A percentile compares a stretch with the other conserved stretches of the same genome.
These are phyloP conservation scores for Eudemis profundana DNA, from an alignment of 2,888 invertebrate genomes.

Conservation along the genomic window DNA sequence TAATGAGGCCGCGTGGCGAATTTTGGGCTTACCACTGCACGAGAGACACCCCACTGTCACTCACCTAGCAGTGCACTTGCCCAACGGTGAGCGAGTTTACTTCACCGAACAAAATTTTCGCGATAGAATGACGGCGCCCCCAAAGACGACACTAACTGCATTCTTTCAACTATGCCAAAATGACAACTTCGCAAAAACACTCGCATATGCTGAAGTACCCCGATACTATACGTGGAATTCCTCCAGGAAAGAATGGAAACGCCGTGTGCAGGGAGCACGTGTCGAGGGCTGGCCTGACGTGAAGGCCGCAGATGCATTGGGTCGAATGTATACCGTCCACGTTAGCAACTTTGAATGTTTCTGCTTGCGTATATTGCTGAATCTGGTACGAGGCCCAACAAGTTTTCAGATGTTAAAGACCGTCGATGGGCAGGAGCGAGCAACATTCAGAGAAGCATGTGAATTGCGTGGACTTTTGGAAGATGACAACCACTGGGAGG, in stretches of 20 bases:
- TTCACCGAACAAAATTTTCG: slow-evolving; percentile 46
- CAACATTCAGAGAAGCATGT: slow-evolving; percentile 49
- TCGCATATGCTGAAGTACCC: neutral
- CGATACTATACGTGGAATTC: neutral
- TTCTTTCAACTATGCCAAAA: neutral
- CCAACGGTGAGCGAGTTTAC: slow-evolving; percentile 49
- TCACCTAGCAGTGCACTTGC: slow-evolving; percentile 40
- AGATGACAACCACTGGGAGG: slow-evolving; percentile 58
- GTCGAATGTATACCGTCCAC: slow-evolving; percentile 2
- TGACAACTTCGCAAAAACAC: neutral
- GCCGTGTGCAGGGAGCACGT: neutral
- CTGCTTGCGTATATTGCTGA: neutral
- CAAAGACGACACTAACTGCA: neutral
- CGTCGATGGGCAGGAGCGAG: too few relatives aligned
- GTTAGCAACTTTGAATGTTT: neutral
- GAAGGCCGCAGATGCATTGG: neutral
- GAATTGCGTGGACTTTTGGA: slow-evolving; percentile 55
- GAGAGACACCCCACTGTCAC: slow-evolving; percentile 48
- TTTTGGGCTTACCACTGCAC: slow-evolving; percentile 47
- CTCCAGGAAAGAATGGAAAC: neutral
- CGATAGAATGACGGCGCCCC: neutral
- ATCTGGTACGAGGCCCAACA: neutral
- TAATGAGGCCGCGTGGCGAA: slow-evolving; percentile 48
- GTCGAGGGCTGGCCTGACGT: neutral
- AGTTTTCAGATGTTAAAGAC: too few relatives aligned